Conservation (phyloP, 1,140 invertebrate species). For the Zelostemma sp. region DNA sequence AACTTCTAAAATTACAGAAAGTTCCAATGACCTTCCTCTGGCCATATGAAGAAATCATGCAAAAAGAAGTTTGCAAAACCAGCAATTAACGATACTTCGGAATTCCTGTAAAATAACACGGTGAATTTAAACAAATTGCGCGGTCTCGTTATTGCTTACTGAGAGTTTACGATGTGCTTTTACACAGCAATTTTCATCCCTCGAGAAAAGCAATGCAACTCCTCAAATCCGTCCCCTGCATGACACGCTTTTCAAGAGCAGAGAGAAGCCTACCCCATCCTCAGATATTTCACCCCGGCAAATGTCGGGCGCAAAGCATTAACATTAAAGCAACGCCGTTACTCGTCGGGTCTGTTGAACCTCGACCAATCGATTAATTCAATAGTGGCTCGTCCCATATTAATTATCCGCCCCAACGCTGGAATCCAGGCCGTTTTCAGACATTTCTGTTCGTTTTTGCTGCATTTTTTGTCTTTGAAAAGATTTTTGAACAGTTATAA, state of each 20-base stretch:
- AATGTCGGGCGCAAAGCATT: neutral
- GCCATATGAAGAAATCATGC: too few relatives aligned
- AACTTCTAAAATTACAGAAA: too few relatives aligned
- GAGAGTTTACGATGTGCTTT: neutral
- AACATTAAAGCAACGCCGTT: conserved; percentile 9
- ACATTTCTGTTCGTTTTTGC: too few relatives aligned
- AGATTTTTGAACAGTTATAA: too few relatives aligned
- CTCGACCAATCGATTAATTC: conserved; percentile 32
- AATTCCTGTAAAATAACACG: too few relatives aligned
- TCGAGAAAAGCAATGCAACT: neutral
- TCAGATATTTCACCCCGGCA: neutral
- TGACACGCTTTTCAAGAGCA: too few relatives aligned
- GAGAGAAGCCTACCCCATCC: neutral
- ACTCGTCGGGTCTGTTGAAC: conserved; percentile 27
- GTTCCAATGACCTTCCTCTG: neutral
- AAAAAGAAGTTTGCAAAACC: too few relatives aligned
- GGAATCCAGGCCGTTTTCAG: conserved; percentile 24
- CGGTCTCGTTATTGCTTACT: too few relatives aligned
- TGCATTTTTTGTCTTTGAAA: too few relatives aligned
- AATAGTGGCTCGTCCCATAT: conserved; percentile 18
- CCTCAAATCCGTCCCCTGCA: neutral
- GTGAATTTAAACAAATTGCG: neutral
- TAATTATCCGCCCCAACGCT: conserved; percentile 27
- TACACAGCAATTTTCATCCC: neutral
- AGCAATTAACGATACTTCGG: too few relatives aligned